Percentiles rank a stretch among this genome's conserved stretches.
Evolutionary conservation across 1,140 invertebrate genomes (phyloP).

Genomic region (Ericerus pela): DNA sequence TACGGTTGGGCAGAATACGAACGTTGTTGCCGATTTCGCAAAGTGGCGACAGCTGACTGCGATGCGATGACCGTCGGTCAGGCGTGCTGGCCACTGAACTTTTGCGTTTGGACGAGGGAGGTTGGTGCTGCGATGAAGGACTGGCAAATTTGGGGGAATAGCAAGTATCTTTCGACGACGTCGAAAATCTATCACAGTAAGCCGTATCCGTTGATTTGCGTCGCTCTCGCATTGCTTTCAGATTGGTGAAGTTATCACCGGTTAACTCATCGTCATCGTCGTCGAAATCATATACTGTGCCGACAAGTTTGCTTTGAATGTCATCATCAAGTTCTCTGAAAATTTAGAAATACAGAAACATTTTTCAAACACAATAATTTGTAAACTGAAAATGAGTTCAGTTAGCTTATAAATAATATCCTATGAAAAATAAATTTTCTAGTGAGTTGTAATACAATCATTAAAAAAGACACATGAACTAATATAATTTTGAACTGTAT

Average conservation of each 20-base stretch:
- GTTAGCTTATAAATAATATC: no score
- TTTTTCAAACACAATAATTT: no score
- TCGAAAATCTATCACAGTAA: constrained; percentile 39
- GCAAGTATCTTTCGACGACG: constrained; percentile 36
- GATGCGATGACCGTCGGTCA: constrained; percentile 19
- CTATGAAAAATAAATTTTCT: no score
- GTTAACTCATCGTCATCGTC: constrained; percentile 62
- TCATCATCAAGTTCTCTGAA: constrained; percentile 33
- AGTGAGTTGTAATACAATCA: no score
- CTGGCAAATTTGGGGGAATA: constrained; percentile 39
- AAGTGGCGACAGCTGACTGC: constrained; percentile 15
- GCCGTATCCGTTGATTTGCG: constrained; percentile 58
- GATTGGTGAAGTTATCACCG: constrained; percentile 51
- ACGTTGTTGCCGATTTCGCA: constrained; percentile 6
- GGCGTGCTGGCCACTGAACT: constrained; percentile 29
- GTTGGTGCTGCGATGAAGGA: constrained; percentile 29
- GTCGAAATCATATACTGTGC: constrained; percentile 74
- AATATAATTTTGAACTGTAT: no score
- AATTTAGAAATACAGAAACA: no score
- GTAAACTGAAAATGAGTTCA: no score
- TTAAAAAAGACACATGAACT: no score
- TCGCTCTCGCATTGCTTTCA: constrained; percentile 62
- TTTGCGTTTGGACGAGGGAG: constrained; percentile 30
- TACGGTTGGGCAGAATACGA: background rate
- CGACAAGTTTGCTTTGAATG: constrained; percentile 59